Evolutionary conservation across 2,797 vertebrate species (phyloP), one percentile per base, ranked within the genome.

Genomic region (Arremon brunneinucha): DNA sequence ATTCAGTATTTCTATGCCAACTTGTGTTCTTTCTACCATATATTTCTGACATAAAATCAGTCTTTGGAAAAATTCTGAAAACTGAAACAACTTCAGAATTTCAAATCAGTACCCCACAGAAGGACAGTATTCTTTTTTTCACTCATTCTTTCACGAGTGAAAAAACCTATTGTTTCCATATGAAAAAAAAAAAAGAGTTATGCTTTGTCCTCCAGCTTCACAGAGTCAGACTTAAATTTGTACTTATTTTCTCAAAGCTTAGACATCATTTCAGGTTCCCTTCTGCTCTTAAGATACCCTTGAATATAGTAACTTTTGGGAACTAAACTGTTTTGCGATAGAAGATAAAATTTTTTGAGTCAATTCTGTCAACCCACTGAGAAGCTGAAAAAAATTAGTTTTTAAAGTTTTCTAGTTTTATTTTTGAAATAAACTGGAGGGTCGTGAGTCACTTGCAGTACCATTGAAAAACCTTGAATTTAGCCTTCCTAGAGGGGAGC

Each of bases 161-260:
- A 56, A 87, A 72, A 75, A 26, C 0, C 1, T 41, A 4, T 35
- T 2, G 22, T 64, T 50, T 30, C 2, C 2, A 22, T n/a, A 44
- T 7, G 8, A 55, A 12, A 71, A 89, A 82, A 39, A 82, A 67
- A 19, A 7, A 23, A 8, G 5, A 67, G 19, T 30, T 80, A 20
- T 52, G 5, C 8, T 85, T 78, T 60, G 7, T 21, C 12, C 4
- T 37, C 17, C 63, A 44, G 4, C 16, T 72, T 92, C 37, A 49
- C 9, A 30, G 5, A 18, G 39, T 76, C n/a, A 53, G 30, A 67
- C 3, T 57, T 65, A 39, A 67, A 43, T 57, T 23, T 64, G 5
- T 39, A 35, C 18, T 55, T 72, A 37, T 67, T 80, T 72, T 4
- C 5, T 83, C n/a, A 69, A 30, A 35, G 7, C 6, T 53, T 55